These are phyloP conservation scores for Melanotaenia boesemani DNA, from an alignment of 2,797 vertebrate species.

Conservation along the genomic window DNA sequence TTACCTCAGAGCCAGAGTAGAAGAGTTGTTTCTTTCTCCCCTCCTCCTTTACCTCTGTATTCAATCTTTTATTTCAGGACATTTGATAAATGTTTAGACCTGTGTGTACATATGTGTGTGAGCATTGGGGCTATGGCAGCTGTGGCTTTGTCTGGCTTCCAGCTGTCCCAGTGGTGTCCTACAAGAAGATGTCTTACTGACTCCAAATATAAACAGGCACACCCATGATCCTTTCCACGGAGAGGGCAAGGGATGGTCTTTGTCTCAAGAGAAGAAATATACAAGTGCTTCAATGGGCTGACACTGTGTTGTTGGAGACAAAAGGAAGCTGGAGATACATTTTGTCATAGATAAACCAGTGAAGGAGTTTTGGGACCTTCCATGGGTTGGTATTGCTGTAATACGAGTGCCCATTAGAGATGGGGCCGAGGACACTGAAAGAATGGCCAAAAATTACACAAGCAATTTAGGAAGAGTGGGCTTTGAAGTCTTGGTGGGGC, in stretches of 20 bases:
- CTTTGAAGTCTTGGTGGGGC: slow-evolving; percentile 59
- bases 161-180: slow-evolving; percentile 44
- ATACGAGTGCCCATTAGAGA: slow-evolving; percentile 17
- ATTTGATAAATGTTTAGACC: slow-evolving; percentile 66
- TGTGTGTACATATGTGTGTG: slow-evolving; percentile 26
- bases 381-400: slow-evolving; percentile 29
- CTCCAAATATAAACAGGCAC: slow-evolving; percentile 54
- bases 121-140: slow-evolving; percentile 32
- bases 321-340: slow-evolving; percentile 28
- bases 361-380: slow-evolving; percentile 16
- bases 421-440: slow-evolving; percentile 41
- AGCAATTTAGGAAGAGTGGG: slow-evolving; percentile 45
- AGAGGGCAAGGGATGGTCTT: slow-evolving; percentile 28
- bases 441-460: slow-evolving; percentile 45
- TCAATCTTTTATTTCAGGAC: slow-evolving; percentile 26
- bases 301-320: slow-evolving; percentile 13
- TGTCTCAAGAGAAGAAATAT: slow-evolving; percentile 55
- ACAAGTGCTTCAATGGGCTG: slow-evolving; percentile 27
- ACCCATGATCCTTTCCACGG: slow-evolving; percentile 24
- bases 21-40: background rate
- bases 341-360: slow-evolving; percentile 33
- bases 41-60: background rate
- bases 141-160: slow-evolving; percentile 69
- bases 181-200: slow-evolving; percentile 66
- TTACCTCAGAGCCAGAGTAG: slow-evolving; percentile 45